Conservation (phyloP, 2,888 invertebrate species). For the Sicus ferrugineus region DNA sequence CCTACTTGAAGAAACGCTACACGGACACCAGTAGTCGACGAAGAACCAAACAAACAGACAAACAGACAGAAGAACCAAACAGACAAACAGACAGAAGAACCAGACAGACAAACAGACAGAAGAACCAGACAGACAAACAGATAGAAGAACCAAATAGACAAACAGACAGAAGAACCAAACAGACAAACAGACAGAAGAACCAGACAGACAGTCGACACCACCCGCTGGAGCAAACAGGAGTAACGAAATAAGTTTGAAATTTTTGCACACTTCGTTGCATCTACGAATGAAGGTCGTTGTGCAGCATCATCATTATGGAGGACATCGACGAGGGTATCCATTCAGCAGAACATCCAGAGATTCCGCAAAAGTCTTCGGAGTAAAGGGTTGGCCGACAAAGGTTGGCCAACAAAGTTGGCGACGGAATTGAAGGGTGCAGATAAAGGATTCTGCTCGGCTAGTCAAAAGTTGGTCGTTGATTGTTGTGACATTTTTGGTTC, state of each 20-base stretch:
- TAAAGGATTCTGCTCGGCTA: too few species aligned
- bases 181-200: not conserved
- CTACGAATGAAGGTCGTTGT: slow-evolving; percentile 4
- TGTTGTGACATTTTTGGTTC: too few species aligned
- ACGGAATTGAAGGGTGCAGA: too few species aligned
- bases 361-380: too few species aligned
- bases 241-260: not conserved
- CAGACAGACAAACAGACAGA: not conserved
- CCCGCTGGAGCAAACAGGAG: not conserved
- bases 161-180: not conserved
- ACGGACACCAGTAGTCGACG: not conserved
- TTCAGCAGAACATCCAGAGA: too few species aligned
- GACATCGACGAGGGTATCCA: too few species aligned
- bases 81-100: not conserved
- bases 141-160: too few species aligned
- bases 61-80: too few species aligned
- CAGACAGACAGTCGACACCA: not conserved
- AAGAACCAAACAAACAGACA: not conserved
- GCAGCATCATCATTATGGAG: too few species aligned
- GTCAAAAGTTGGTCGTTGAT: too few species aligned
- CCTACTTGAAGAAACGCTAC: not conserved
- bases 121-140: not conserved
- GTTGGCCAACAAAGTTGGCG: too few species aligned
- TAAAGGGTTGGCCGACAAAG: too few species aligned
- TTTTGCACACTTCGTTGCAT: slow-evolving; percentile 6